A percentile compares a stretch with the other conserved stretches of the same genome.
Conservation (phyloP, 1,140 invertebrate species). For the Eueides isabella region DNA sequence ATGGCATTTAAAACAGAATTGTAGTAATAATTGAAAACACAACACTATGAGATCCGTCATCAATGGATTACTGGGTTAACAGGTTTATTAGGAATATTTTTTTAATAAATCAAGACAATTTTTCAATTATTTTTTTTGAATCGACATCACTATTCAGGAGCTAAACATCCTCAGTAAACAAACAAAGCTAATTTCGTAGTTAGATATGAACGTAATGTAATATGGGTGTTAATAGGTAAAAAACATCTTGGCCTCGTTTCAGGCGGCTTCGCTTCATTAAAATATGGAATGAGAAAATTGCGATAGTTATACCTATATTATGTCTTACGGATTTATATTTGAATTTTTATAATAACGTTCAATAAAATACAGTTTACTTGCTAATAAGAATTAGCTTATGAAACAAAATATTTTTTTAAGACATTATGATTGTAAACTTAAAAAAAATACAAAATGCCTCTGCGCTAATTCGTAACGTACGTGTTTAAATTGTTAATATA, state of each 20-base stretch:
- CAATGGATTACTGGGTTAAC: too few species aligned
- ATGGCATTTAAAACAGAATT: not conserved
- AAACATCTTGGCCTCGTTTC: conserved; percentile 30
- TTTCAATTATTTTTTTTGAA: too few species aligned
- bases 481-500: not conserved
- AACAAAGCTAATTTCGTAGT: not conserved
- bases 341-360: not conserved
- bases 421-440: too few species aligned
- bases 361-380: not conserved
- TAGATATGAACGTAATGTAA: conserved; percentile 21
- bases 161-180: not conserved
- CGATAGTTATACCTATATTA: too few species aligned
- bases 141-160: too few species aligned
- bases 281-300: conserved; percentile 37
- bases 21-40: not conserved
- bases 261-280: conserved; percentile 21
- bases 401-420: too few species aligned
- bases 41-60: not conserved
- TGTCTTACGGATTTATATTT: too few species aligned
- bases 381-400: not conserved
- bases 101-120: too few species aligned
- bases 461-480: not conserved
- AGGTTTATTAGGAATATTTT: not conserved
- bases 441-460: not conserved
- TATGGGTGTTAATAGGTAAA: conserved; percentile 36